Percentiles rank a stretch among this genome's conserved stretches.
phyloP scores from a whole-genome alignment of 37 sponge, comb jelly and placozoan species.

The Hormiphora californensis region DNA sequence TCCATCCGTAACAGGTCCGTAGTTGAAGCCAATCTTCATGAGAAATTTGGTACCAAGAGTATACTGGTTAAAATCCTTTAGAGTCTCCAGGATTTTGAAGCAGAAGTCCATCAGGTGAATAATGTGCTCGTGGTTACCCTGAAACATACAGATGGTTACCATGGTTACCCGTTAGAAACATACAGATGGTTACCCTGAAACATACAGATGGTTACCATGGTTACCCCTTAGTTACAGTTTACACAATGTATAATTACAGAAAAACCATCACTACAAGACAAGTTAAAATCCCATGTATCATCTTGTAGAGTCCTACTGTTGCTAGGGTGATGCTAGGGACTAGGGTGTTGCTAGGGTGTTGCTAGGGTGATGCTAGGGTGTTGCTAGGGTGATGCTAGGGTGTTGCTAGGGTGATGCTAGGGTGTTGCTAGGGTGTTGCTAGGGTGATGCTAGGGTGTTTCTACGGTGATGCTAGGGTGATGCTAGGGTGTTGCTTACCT shows the following conservation, averaged over 20 bases:
- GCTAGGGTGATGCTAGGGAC: no score
- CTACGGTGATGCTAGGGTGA: background rate
- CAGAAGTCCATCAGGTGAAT: constrained; percentile 38
- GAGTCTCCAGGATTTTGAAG: constrained; percentile 21
- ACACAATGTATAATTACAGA: no score
- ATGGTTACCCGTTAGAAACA: background rate
- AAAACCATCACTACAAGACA: no score
- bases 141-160: background rate
- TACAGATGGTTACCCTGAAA: background rate
- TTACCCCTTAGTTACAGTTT: no score
- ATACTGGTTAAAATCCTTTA: constrained; percentile 16
- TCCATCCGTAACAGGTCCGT: constrained; percentile 43
- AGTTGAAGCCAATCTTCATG: constrained; percentile 37
- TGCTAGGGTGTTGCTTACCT: background rate
- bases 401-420: no score
- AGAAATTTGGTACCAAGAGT: constrained; percentile 34
- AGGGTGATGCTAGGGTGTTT: no score
- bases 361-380: no score
- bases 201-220: background rate
- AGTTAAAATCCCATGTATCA: no score
- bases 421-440: no score
- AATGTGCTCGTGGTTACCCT: constrained; percentile 44
- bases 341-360: no score
- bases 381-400: no score
- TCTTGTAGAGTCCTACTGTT: no score